Evolutionary conservation across 2,113 vertebrate genomes (phyloP), one percentile per base, ranked within the genome.

Genomic region (Nipponia nippon): DNA sequence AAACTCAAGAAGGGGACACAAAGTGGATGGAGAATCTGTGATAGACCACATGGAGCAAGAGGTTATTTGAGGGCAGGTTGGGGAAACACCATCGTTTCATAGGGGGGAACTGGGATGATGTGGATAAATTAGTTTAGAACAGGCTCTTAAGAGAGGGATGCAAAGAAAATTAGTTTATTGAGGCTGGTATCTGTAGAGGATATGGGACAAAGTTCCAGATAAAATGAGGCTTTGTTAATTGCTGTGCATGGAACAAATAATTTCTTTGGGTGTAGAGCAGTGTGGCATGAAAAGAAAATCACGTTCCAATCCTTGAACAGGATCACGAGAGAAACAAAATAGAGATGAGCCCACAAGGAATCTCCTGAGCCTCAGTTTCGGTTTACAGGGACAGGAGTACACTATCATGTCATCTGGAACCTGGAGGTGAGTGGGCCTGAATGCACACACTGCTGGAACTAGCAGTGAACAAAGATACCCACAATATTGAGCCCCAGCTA

Each of bases 121-220:
- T 0, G 0, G 12, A 5, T 14, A 52, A 34, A 55, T 14, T 6
- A 16, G 4, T 47, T 92, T 70, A 70, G 40, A 83, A 53, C 1
- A 50, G 27, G 12, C 9, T 75, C 30, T 55, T 47, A 32, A 59
- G 34, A 56, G 4, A 44, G 6, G 3, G 4, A 12, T 73, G 6
- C 38, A 93, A 93, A 76, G 12, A 71, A 82, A 71, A 84, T 4
- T 0, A 62, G 10, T 38, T 89, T 40, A 4, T 61, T 87, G 16
- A 59, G 9, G 2, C n/a, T 50, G 42, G 14, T 71, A 21, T 62
- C 30, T 36, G 2, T 34, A 59, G 32, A 90, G 29, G 16, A n/a
- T 11, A 15, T 38, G 9, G 10, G 29, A 44, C 3, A 52, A 72
- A 92, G 61, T 52, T 88, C 19, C 10, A 50, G 61, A 42, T 15